Evolutionary conservation across 2,797 vertebrate genomes (phyloP).

Genomic region (Huso huso): DNA sequence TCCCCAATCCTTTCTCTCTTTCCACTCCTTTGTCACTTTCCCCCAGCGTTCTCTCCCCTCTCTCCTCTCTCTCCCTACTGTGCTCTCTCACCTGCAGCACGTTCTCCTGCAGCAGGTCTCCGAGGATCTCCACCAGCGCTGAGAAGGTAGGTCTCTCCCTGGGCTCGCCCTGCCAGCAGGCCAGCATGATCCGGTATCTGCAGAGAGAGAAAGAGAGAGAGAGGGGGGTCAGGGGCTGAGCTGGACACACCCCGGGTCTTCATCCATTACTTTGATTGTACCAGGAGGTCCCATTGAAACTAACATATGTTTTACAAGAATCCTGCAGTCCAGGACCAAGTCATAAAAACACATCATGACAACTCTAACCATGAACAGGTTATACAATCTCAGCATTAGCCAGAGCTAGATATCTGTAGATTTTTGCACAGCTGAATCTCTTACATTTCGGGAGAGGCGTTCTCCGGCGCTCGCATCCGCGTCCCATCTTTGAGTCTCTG

Average conservation of each 20-base stretch:
- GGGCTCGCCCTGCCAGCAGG: conserved; percentile 91
- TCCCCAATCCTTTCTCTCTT: too few species aligned
- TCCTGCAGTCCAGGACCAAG: neutral
- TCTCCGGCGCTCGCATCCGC: conserved; percentile 90
- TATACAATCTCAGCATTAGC: too few species aligned
- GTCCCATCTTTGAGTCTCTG: conserved; percentile 84
- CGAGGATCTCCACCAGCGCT: conserved; percentile 83
- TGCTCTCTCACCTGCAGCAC: conserved; percentile 65
- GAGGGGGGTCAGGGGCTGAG: neutral
- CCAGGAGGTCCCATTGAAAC: too few species aligned
- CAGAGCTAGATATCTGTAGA: too few species aligned
- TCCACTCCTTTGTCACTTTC: too few species aligned
- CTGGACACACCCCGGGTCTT: neutral
- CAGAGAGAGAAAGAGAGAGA: conserved; percentile 45
- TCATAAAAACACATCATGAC: too few species aligned
- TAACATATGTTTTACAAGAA: too few species aligned
- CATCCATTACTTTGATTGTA: too few species aligned
- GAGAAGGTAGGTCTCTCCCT: conserved; percentile 85
- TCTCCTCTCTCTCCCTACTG: neutral
- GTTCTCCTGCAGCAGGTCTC: conserved; percentile 85
- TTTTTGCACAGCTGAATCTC: conserved; percentile 18
- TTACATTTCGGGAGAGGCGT: conserved; percentile 91
- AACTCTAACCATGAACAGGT: too few species aligned
- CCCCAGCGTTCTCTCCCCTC: too few species aligned
- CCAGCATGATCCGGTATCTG: conserved; percentile 94